Evolutionary conservation across 2,888 invertebrate genomes (phyloP).

Genomic region (Dolichomitus sp.): DNA sequence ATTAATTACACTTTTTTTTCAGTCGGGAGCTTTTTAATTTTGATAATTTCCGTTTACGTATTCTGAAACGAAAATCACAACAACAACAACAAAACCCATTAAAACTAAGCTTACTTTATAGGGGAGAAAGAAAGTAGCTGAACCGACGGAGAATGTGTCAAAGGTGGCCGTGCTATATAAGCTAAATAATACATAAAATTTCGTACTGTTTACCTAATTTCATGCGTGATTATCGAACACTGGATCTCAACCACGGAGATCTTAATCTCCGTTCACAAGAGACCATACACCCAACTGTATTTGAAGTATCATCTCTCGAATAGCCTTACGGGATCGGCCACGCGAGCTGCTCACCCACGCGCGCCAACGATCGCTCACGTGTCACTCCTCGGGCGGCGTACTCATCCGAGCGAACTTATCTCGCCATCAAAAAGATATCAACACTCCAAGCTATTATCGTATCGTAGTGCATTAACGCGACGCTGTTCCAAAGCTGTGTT

Average conservation of each 20-base stretch:
- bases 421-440: conserved; percentile 71
- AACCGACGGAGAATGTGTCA: no score
- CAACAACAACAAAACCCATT: no score
- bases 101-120: no score
- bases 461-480: conserved; percentile 62
- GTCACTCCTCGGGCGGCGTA: conserved; percentile 63
- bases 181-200: neutral
- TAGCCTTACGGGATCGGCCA: conserved; percentile 57
- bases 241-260: conserved; percentile 10
- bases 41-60: no score
- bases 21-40: no score
- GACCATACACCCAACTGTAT: conserved; percentile 9
- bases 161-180: no score
- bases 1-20: no score
- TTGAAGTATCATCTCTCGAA: conserved; percentile 59
- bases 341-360: conserved; percentile 63
- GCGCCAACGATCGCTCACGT: conserved; percentile 61
- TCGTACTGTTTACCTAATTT: neutral
- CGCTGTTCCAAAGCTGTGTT: conserved; percentile 18
- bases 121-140: no score
- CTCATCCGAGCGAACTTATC: conserved; percentile 63
- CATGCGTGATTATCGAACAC: neutral
- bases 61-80: no score
- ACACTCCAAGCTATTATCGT: conserved; percentile 59
- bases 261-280: conserved; percentile 13